These are phyloP conservation scores for Peromyscus eremicus DNA, from an alignment of 2,797 vertebrate species.

Conservation along the genomic window DNA sequence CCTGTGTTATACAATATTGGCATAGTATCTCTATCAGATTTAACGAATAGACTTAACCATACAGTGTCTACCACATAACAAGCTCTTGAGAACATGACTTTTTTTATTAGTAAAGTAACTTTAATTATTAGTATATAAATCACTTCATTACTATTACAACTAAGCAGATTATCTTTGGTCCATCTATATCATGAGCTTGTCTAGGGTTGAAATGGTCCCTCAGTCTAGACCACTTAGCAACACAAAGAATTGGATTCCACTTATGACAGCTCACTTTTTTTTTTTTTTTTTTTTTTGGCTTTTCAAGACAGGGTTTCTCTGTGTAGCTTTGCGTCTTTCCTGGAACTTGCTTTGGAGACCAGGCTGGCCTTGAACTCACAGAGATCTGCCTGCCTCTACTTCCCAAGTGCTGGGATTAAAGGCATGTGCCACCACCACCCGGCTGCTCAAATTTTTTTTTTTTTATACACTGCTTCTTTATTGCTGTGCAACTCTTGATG, in stretches of 20 bases:
- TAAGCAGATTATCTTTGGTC: neutral
- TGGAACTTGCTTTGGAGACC: too few relatives aligned
- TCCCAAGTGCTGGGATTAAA: too few relatives aligned
- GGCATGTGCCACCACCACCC: too few relatives aligned
- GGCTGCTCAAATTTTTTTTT: neutral
- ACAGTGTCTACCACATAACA: neutral
- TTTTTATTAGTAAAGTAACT: neutral
- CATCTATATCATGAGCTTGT: neutral
- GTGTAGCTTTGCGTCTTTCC: too few relatives aligned
- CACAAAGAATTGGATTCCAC: neutral
- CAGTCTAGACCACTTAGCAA: neutral
- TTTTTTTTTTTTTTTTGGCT: neutral
- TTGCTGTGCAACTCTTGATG: neutral
- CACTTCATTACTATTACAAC: neutral
- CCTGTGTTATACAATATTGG: neutral
- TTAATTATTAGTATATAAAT: neutral
- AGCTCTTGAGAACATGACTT: neutral
- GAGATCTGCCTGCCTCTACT: too few relatives aligned
- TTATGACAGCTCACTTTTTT: neutral
- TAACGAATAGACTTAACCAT: constrained; percentile 31
- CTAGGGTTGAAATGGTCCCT: neutral
- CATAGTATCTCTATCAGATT: neutral
- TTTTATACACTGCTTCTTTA: neutral
- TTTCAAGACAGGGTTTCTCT: too few relatives aligned
- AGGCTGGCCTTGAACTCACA: too few relatives aligned